phyloP scores from a whole-genome alignment of 2,113 vertebrate species.

The Megalops atlanticus region DNA sequence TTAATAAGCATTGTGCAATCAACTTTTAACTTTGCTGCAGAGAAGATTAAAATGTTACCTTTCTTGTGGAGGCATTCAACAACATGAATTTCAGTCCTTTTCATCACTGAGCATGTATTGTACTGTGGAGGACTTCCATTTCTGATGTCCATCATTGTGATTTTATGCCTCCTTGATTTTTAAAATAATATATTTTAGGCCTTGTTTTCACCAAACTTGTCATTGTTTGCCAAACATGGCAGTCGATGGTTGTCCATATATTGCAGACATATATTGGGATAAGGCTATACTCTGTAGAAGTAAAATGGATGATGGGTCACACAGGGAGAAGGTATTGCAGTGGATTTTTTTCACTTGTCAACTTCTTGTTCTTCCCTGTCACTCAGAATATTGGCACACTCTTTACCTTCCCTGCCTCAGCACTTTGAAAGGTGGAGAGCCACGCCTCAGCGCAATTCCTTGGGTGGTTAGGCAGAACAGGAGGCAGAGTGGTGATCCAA shows the following conservation, averaged over 20 bases:
- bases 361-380: neutral
- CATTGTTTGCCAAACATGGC: too few species aligned
- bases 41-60: neutral
- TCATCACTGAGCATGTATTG: neutral
- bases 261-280: neutral
- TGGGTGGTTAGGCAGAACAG: slow-evolving; percentile 9
- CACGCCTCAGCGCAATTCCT: slow-evolving; percentile 3
- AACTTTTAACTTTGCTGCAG: neutral
- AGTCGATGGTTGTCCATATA: too few species aligned
- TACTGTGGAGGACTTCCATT: neutral
- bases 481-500: slow-evolving; percentile 21
- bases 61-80: neutral
- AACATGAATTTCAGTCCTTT: neutral
- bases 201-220: neutral
- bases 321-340: neutral
- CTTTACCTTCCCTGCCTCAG: neutral
- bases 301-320: neutral
- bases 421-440: neutral
- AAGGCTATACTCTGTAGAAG: neutral
- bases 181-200: too few species aligned
- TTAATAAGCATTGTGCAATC: neutral
- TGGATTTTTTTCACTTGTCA: neutral
- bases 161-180: too few species aligned
- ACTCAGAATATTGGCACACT: neutral
- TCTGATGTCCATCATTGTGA: neutral